Evolutionary conservation across 2,888 invertebrate genomes (phyloP), one percentile per base, ranked within the genome.

Genomic region (Pecten maximus): DNA sequence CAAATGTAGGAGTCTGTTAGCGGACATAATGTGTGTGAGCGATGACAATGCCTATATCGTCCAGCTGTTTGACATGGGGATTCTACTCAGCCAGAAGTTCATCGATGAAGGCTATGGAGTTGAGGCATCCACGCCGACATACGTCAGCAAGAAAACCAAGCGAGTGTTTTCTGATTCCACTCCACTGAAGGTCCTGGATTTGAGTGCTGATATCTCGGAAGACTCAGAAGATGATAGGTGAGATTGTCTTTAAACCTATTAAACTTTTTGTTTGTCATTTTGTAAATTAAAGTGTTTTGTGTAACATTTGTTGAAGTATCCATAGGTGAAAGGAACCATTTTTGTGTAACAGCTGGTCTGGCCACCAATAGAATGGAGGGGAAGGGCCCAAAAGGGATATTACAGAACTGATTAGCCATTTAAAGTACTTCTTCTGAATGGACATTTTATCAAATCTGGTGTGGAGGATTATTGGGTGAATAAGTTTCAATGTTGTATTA

Each of bases 21-120:
- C 94, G 86, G 95, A 95, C 89, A 90, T 95, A 12, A 87, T 94
- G 3, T 90, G 91, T 12, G 48, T 91, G 10, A 91, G 92, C 15
- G 91, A 92, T 12, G 92, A 92, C 15, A 91, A 90, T 40, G 90
- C 92, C 10, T 94, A 93, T 90, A 91, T 93, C 35, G 94, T 96
- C 2, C 93, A 94, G 40, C 92, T 96, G 15, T 90, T 95, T 35
- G 93, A 95, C 89, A 93, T 95, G 93, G 96, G 95, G 6, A 94
- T 95, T n/a, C 94, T 94, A 4, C 88, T 96, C 19, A 92, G 93
- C 88, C 92, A 94, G 86, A 91, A 54, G 39, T 91, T 96, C 44
- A 90, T 94, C 10, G 92, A 94, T 60, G 94, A 92, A 90, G 92
- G 93, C 12, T 89, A 93, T 35, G 94, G 93, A 16, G 93, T 93